Evolutionary conservation across 2,113 vertebrate species (phyloP).

Genomic region (Thymallus thymallus): DNA sequence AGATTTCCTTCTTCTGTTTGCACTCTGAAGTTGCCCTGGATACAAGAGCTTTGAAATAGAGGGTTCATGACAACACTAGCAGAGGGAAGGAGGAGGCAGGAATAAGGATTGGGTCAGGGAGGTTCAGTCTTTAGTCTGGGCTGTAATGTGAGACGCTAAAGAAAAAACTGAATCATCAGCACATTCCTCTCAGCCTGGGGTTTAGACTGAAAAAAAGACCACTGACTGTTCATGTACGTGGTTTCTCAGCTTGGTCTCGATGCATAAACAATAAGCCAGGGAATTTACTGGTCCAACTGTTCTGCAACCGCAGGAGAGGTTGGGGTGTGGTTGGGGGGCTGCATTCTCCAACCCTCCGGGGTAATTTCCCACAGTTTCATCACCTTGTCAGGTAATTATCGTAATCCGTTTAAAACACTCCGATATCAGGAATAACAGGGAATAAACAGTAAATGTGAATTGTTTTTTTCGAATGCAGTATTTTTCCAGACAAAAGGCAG

Average conservation of each 20-base stretch:
- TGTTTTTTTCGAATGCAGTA: not conserved
- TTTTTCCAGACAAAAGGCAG: not conserved
- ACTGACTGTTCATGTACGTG: slow-evolving; percentile 40
- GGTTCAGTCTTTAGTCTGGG: slow-evolving; percentile 70
- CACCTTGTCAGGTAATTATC: not conserved
- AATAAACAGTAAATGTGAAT: not conserved
- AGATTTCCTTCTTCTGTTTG: slow-evolving; percentile 63
- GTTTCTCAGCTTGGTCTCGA: slow-evolving; percentile 13
- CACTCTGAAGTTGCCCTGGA: slow-evolving; percentile 51
- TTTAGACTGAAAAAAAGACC: slow-evolving; percentile 37
- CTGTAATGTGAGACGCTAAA: slow-evolving; percentile 64
- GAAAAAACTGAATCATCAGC: slow-evolving; percentile 69
- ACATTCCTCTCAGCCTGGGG: slow-evolving; percentile 72
- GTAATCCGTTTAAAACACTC: not conserved
- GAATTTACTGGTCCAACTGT: slow-evolving; percentile 37
- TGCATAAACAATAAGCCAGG: slow-evolving; percentile 44
- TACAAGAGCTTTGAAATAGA: slow-evolving; percentile 63
- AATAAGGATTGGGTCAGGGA: slow-evolving; percentile 57
- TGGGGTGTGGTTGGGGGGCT: not conserved
- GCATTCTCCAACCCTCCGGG: not conserved
- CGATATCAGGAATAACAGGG: not conserved
- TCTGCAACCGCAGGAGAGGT: slow-evolving; percentile 26
- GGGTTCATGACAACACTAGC: slow-evolving; percentile 56
- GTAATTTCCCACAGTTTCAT: slow-evolving; percentile 9
- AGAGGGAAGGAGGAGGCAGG: slow-evolving; percentile 10